Evolutionary conservation across 2,888 invertebrate genomes (phyloP), one percentile per base, ranked within the genome.

Genomic region (Eulithis prunata): DNA sequence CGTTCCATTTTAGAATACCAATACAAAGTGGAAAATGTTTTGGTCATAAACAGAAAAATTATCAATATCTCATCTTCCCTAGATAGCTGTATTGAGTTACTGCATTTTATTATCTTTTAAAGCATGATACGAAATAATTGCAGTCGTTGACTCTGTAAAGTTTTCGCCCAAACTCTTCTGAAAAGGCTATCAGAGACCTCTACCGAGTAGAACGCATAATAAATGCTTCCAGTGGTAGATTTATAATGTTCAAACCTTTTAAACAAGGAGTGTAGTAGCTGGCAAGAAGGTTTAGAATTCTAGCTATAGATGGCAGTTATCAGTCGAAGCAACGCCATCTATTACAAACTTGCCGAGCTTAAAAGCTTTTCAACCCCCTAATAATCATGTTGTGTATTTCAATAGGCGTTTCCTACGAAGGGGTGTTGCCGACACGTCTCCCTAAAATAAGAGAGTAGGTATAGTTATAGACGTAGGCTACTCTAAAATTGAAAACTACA

Each of bases 381-480:
- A 68, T 66, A 71, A 66, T 32, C 32, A 32, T 49, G 62, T 62
- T 69, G 60, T 63, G 64, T 71, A 73, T 79, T 75, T 68, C 69
- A 75, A 73, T 78, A 78, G 77, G 88, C 88, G 88, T 83, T 77
- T 76, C 82, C 84, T 73, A 69, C 54, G 69, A 75, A 84, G 83
- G 86, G 88, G 88, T 84, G 87, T 85, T 81, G 75, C 86, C 77
- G 71, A 69, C 58, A 41, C 72, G 61, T 46, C 10, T 75, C 83
- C 81, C 81, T 77, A 73, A 78, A 76, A 72, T 71, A 75, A 68
- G 57, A 46, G 60, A 72, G 74, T 82, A 81, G 80, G 80, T 80
- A 82, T 78, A 21, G 21, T 71, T 75, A 75, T 66, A 62, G 67
- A 66, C 14, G 10, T 53, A 41, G n/a, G 32, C 11, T 32, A 38